A percentile compares a stretch with the other conserved stretches of the same genome.
Conservation (phyloP, 2,797 vertebrate genomes). For the Centropyge bicolor region DNA sequence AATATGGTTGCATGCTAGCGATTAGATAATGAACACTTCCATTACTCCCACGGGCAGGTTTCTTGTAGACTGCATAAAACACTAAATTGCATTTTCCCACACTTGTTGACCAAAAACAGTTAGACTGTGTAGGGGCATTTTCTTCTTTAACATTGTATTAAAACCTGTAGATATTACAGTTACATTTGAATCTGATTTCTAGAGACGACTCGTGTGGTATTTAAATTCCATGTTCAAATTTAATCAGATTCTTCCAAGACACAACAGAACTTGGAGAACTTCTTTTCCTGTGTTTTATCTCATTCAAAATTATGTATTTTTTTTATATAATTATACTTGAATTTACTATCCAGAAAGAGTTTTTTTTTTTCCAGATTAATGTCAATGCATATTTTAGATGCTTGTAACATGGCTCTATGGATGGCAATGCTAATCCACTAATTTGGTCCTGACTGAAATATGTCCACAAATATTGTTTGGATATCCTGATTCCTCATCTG, state of each 20-base stretch:
- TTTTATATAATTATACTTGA: not conserved
- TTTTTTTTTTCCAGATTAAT: not conserved
- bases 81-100: slow-evolving; percentile 73
- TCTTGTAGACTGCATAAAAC: slow-evolving; percentile 74
- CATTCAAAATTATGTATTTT: not conserved
- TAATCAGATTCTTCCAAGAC: not conserved
- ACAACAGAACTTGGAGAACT: not conserved
- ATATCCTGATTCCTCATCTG: not conserved
- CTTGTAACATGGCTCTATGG: not conserved
- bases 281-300: not conserved
- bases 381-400: not conserved
- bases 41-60: slow-evolving; percentile 80
- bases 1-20: slow-evolving; percentile 45
- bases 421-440: not conserved
- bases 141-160: slow-evolving; percentile 10
- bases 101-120: slow-evolving; percentile 52
- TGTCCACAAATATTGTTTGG: not conserved
- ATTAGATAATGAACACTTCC: slow-evolving; percentile 68
- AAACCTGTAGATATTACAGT: not conserved
- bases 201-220: not conserved
- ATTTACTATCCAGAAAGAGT: not conserved
- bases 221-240: not conserved
- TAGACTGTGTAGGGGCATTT: not conserved
- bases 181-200: not conserved
- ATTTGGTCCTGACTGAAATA: not conserved